Conservation (phyloP, 2,113 vertebrate genomes). For the Ceyx margarethae region DNA sequence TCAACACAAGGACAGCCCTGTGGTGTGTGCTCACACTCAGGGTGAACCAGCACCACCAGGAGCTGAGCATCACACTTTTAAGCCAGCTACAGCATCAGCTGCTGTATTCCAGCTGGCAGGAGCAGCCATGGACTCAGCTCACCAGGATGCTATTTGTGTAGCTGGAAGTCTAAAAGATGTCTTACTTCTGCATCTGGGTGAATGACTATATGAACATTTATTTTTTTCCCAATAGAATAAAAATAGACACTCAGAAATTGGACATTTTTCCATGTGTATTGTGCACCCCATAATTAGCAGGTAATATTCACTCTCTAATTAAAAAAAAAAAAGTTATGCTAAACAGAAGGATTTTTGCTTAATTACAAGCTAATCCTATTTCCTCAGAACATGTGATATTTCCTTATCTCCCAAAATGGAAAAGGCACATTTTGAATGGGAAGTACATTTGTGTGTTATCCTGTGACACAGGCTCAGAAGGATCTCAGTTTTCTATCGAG, state of each 20-base stretch:
- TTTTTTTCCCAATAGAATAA: background rate
- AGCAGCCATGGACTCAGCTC: background rate
- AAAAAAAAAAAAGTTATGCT: background rate
- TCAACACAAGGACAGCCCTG: accelerated
- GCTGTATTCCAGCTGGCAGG: background rate
- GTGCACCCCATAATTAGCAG: background rate
- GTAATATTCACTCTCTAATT: conserved; percentile 5
- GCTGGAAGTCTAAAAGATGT: background rate
- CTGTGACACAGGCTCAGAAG: background rate
- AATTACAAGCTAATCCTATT: conserved; percentile 46
- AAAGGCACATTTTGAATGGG: background rate
- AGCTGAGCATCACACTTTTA: background rate
- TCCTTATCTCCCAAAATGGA: conserved; percentile 26
- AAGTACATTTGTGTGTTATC: background rate
- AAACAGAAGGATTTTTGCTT: conserved; percentile 29
- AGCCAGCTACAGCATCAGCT: background rate
- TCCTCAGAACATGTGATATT: conserved; percentile 1
- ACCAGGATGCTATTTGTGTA: conserved; percentile 15
- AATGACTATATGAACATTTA: background rate
- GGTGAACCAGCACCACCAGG: background rate
- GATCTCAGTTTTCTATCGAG: accelerated
- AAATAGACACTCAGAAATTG: background rate
- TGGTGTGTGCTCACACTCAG: background rate
- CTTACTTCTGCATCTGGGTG: background rate
- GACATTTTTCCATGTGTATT: background rate